Percentiles rank a stretch among this genome's conserved stretches.
Evolutionary conservation across 2,113 vertebrate genomes (phyloP).

Genomic region (Nothobranchius furzeri): DNA sequence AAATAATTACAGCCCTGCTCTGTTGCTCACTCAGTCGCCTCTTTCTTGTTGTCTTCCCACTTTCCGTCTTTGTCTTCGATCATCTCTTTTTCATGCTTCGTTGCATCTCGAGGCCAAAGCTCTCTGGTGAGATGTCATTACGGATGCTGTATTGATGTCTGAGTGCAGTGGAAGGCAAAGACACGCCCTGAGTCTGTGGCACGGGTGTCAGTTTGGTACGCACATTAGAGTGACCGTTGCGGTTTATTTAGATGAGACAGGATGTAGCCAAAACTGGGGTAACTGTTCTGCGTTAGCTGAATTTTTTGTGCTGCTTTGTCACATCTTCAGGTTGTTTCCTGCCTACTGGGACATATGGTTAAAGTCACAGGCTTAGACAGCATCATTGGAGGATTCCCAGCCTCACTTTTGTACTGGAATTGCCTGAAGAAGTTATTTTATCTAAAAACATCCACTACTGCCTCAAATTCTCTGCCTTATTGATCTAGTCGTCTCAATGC

Average conservation of each 20-base stretch:
- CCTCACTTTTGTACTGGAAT: constrained; percentile 16
- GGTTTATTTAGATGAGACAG: constrained; percentile 4
- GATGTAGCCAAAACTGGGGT: background rate
- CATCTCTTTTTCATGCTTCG: constrained; percentile 53
- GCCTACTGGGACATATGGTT: constrained; percentile 8
- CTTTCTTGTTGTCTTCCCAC: constrained; percentile 25
- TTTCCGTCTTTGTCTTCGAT: constrained; percentile 47
- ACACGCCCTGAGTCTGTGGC: constrained; percentile 16
- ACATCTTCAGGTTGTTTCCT: background rate
- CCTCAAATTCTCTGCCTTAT: constrained; percentile 44
- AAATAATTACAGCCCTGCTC: constrained; percentile 55
- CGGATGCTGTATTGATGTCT: constrained; percentile 58
- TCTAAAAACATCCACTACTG: constrained; percentile 42
- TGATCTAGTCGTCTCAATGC: constrained; percentile 51
- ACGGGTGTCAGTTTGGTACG: constrained; percentile 20
- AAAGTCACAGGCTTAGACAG: constrained; percentile 17
- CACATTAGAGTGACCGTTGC: background rate
- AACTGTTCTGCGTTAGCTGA: background rate
- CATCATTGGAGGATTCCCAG: constrained; percentile 14
- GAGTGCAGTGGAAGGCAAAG: constrained; percentile 38
- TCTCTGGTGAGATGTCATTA: constrained; percentile 62
- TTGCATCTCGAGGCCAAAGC: constrained; percentile 51
- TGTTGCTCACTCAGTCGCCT: constrained; percentile 12
- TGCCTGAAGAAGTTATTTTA: constrained; percentile 39
- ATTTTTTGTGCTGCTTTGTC: constrained; percentile 16